Evolutionary conservation across 2,797 vertebrate species (phyloP).

Genomic region (Arctocebus calabarensis): DNA sequence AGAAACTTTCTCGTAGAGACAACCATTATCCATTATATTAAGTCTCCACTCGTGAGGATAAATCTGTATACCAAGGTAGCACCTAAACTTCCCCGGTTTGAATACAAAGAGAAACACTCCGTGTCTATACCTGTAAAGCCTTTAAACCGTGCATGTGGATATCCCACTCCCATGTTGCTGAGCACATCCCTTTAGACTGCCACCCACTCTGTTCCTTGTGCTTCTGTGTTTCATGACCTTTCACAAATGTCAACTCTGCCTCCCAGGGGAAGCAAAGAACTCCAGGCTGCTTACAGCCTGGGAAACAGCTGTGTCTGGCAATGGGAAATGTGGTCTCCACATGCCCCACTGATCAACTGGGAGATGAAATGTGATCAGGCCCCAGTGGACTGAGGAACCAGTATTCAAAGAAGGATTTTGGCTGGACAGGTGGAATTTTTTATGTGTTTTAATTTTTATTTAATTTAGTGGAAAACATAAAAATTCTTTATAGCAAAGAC

Average conservation of each 20-base stretch:
- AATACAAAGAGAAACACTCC: background rate
- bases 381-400: background rate
- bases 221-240: background rate
- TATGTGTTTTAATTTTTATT: too few species aligned
- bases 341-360: too few species aligned
- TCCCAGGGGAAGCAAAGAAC: background rate
- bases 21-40: background rate
- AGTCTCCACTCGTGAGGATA: background rate
- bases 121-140: background rate
- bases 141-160: background rate
- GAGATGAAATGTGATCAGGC: background rate
- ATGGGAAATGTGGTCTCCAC: background rate
- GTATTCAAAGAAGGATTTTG: background rate
- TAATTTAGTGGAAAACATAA: slow-evolving; percentile 6
- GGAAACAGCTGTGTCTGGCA: background rate
- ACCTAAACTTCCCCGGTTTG: background rate
- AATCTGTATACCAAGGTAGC: background rate
- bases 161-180: too few species aligned
- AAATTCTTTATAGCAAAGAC: slow-evolving; percentile 45
- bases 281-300: background rate
- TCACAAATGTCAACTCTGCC: background rate
- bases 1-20: background rate
- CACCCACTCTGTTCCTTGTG: background rate
- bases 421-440: background rate
- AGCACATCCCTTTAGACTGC: background rate